Percentiles rank a stretch among this genome's conserved stretches.
Evolutionary conservation across 2,113 vertebrate species (phyloP).

Genomic region (Austrofundulus limnaeus): DNA sequence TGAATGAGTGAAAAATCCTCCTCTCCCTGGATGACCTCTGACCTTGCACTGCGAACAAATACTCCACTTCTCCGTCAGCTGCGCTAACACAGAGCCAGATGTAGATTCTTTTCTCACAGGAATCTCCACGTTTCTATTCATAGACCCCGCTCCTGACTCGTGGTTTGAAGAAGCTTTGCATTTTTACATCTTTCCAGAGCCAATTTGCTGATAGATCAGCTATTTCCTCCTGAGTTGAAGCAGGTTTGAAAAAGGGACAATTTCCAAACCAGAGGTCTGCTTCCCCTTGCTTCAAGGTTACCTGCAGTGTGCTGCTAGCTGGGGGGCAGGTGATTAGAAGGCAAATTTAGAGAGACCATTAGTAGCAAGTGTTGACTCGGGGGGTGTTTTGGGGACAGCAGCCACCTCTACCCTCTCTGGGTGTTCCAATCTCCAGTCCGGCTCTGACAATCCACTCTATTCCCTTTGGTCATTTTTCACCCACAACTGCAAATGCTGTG

Average conservation of each 20-base stretch:
- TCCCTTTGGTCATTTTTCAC: slow-evolving; percentile 70
- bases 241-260: slow-evolving; percentile 28
- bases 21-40: slow-evolving; percentile 61
- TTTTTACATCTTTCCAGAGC: slow-evolving; percentile 26
- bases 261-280: slow-evolving; percentile 26
- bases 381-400: slow-evolving; percentile 55
- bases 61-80: slow-evolving; percentile 67
- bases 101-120: slow-evolving; percentile 30
- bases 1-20: slow-evolving; percentile 66
- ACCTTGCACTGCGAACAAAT: slow-evolving; percentile 62
- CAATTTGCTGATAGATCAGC: slow-evolving; percentile 18
- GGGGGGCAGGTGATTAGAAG: slow-evolving; percentile 71
- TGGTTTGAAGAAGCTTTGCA: slow-evolving; percentile 3
- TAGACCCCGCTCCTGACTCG: slow-evolving; percentile 39
- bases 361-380: slow-evolving; percentile 70
- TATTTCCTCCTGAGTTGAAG: slow-evolving; percentile 29
- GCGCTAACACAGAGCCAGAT: slow-evolving; percentile 58
- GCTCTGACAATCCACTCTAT: slow-evolving; percentile 34
- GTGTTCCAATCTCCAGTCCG: slow-evolving; percentile 55
- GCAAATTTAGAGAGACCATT: slow-evolving; percentile 75
- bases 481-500: slow-evolving; percentile 55
- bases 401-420: slow-evolving; percentile 61
- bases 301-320: slow-evolving; percentile 59
- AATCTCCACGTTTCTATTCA: slow-evolving; percentile 42
- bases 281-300: slow-evolving; percentile 63